Evolutionary conservation across 2,113 vertebrate genomes (phyloP).

Genomic region (Crocuta crocuta): DNA sequence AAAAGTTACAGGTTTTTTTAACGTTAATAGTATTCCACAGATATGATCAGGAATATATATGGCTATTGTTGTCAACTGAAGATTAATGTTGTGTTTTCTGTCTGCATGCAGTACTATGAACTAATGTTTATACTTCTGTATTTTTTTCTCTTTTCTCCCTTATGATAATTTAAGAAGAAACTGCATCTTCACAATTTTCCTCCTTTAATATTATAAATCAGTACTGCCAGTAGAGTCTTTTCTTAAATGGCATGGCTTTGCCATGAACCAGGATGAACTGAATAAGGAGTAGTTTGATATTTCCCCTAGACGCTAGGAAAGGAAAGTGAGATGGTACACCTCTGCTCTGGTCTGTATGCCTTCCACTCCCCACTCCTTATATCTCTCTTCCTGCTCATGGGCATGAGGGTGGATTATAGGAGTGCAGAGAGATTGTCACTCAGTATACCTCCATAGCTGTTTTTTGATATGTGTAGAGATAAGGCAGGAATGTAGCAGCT

Average conservation of each 20-base stretch:
- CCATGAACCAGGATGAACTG: neutral
- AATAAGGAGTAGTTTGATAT: neutral
- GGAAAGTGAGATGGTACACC: neutral
- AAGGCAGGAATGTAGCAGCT: neutral
- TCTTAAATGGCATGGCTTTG: neutral
- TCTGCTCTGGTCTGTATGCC: neutral
- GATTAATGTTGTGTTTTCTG: conserved; percentile 9
- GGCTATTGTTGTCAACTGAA: conserved; percentile 63
- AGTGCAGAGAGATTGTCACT: neutral
- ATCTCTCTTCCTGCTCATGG: neutral
- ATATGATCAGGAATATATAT: neutral
- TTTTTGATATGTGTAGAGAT: neutral
- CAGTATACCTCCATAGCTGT: neutral
- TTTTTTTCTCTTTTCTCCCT: conserved; percentile 27
- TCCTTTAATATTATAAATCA: conserved; percentile 23
- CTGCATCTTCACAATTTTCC: conserved; percentile 7
- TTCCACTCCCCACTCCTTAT: neutral
- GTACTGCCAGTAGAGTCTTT: neutral
- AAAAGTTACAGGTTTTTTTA: conserved; percentile 74
- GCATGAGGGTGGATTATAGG: neutral
- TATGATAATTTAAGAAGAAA: conserved; percentile 55
- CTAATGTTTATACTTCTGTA: conserved; percentile 68
- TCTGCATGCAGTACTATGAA: conserved; percentile 43
- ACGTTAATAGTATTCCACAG: conserved; percentile 69
- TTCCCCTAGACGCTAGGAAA: neutral